These are phyloP conservation scores for Amphipoea lucens DNA, from an alignment of 2,888 invertebrate genomes.

Conservation along the genomic window DNA sequence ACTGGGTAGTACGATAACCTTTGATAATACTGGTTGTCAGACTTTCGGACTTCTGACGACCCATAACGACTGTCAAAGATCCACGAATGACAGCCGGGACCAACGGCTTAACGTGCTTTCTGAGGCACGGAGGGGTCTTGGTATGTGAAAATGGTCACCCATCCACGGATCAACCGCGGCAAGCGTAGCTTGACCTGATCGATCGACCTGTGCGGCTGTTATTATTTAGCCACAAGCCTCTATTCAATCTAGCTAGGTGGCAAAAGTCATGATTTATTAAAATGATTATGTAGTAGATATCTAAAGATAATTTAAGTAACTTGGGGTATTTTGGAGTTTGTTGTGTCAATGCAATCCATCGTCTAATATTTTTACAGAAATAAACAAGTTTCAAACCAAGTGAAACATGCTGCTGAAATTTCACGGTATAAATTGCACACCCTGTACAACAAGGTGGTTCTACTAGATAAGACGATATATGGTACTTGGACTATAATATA, in stretches of 20 bases:
- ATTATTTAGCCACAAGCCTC: too few relatives aligned
- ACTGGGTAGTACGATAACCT: too few relatives aligned
- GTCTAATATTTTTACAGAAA: background rate
- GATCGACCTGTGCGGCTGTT: too few relatives aligned
- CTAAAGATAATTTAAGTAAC: background rate
- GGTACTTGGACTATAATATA: constrained; percentile 47
- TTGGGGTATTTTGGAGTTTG: background rate
- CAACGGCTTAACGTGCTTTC: too few relatives aligned
- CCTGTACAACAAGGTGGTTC: constrained; percentile 33
- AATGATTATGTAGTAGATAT: background rate
- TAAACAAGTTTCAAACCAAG: background rate
- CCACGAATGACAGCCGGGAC: too few relatives aligned
- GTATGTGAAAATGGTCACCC: too few relatives aligned
- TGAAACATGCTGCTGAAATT: constrained; percentile 4
- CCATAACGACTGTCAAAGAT: too few relatives aligned
- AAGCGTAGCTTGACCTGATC: too few relatives aligned
- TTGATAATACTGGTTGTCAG: too few relatives aligned
- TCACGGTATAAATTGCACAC: constrained; percentile 1
- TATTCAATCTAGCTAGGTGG: background rate
- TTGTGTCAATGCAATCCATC: background rate
- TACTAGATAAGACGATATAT: constrained; percentile 40
- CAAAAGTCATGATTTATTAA: background rate
- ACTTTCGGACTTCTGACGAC: too few relatives aligned
- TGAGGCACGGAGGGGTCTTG: too few relatives aligned
- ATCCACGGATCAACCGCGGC: too few relatives aligned